phyloP scores from a whole-genome alignment of 2,888 invertebrate species.

The Subacronicta megacephala region DNA sequence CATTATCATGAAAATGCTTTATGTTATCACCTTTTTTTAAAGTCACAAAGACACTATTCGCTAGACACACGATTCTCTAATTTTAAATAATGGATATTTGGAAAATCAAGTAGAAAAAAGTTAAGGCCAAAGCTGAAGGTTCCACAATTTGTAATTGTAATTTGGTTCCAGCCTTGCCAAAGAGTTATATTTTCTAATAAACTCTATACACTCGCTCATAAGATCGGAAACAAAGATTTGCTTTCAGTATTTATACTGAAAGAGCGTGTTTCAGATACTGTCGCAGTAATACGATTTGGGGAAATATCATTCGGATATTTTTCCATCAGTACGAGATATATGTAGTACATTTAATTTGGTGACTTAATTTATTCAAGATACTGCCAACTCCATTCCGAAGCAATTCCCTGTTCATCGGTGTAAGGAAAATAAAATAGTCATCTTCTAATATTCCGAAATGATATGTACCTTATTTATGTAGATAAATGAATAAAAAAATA shows the following conservation, averaged over 20 bases:
- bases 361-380: slow-evolving; percentile 3
- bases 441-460: too few species aligned
- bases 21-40: too few species aligned
- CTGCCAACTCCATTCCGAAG: background rate
- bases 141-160: too few species aligned
- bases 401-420: too few species aligned
- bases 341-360: slow-evolving; percentile 7
- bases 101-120: too few species aligned
- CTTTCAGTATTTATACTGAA: slow-evolving; percentile 34
- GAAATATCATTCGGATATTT: slow-evolving; percentile 22
- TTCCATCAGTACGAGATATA: slow-evolving; percentile 4
- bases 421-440: too few species aligned
- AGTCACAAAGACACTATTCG: too few species aligned
- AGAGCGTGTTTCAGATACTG: slow-evolving; percentile 32
- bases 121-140: background rate
- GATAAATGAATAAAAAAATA: too few species aligned
- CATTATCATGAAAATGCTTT: too few species aligned
- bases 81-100: too few species aligned
- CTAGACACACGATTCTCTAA: too few species aligned
- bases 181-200: background rate
- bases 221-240: slow-evolving; percentile 49
- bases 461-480: too few species aligned
- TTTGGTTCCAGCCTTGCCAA: slow-evolving; percentile 1
- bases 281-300: slow-evolving; percentile 27
- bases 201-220: slow-evolving; percentile 27